Evolutionary conservation across 2,888 invertebrate genomes (phyloP).

Genomic region (Micoletzkya japonica): DNA sequence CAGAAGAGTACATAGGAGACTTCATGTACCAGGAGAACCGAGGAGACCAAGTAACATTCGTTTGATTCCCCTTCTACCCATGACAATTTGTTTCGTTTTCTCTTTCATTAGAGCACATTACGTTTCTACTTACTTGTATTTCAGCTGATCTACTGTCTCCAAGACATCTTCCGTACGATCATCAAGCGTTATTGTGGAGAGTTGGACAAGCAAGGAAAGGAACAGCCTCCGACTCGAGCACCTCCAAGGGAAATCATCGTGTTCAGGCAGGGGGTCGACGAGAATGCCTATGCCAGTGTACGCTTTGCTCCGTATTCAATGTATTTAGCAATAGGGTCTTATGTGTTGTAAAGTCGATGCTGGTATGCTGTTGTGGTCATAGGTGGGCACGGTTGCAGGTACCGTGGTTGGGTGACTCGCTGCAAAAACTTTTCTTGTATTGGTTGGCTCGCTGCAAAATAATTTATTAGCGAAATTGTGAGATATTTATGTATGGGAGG

Average conservation of each 20-base stretch:
- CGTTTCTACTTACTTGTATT: neutral
- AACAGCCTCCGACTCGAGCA: neutral
- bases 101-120: constrained; percentile 24
- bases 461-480: too few relatives aligned
- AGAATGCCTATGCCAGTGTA: constrained; percentile 42
- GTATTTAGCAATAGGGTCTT: too few relatives aligned
- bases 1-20: constrained; percentile 46
- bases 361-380: neutral
- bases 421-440: too few relatives aligned
- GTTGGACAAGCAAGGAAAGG: neutral
- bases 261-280: constrained; percentile 48
- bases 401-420: too few relatives aligned
- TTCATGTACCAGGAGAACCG: constrained; percentile 37
- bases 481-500: too few relatives aligned
- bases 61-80: too few relatives aligned
- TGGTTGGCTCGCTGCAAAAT: too few relatives aligned
- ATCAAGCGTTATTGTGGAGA: constrained; percentile 16
- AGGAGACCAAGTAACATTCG: constrained; percentile 38
- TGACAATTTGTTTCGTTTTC: neutral
- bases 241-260: constrained; percentile 43
- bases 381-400: too few relatives aligned
- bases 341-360: neutral
- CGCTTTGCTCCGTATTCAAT: too few relatives aligned
- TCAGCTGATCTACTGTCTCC: constrained; percentile 9
- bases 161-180: neutral